Evolutionary conservation across 2,113 vertebrate species (phyloP), one percentile per base, ranked within the genome.

Genomic region (Antidorcas marsupialis): DNA sequence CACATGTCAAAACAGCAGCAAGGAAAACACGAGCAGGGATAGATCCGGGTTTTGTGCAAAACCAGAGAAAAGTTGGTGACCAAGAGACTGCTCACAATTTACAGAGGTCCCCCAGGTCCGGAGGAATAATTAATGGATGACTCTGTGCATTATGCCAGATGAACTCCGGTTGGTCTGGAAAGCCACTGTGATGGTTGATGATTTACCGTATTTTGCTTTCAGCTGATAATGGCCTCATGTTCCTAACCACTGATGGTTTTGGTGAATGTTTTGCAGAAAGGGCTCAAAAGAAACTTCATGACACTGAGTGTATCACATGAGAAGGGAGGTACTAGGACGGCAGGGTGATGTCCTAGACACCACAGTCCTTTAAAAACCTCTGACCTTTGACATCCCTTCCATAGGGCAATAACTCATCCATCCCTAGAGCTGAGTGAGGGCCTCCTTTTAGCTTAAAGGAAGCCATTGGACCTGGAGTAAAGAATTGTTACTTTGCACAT

Each of bases 1-100:
- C 55, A 28, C 60, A 47, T 94, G 94, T 95, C 78, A 47, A 71
- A 98, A 94, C 59, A 71, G 67, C 47, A 93, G 67, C 79, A 57
- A 93, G 82, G 50, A 91, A 91, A 64, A 74, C 16, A 62, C 1
- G 47, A 91, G 33, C 28, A 50, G 39, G 13, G 89, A 43, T 15
- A 87, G 78, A 30, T 10, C 57, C 4, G 7, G 43, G 71, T 91
- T 59, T 43, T 30, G 19, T 59, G 27, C 21, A 81, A 89, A 89
- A 89, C 87, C 95, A 76, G 88, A 92, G 64, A n/a, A 81, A 87
- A 74, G 57, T 23, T 84, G 17, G 60, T 91, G 59, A 84, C 84
- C 55, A 33, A 83, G 55, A 95, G 43, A 50, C 57, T 23, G n/a
- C 36, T 91, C 57, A 14, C 25, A 43, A 92, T 55, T 67, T 36